Evolutionary conservation across 2,797 vertebrate genomes (phyloP).

Genomic region (Sebastes vulpes): DNA sequence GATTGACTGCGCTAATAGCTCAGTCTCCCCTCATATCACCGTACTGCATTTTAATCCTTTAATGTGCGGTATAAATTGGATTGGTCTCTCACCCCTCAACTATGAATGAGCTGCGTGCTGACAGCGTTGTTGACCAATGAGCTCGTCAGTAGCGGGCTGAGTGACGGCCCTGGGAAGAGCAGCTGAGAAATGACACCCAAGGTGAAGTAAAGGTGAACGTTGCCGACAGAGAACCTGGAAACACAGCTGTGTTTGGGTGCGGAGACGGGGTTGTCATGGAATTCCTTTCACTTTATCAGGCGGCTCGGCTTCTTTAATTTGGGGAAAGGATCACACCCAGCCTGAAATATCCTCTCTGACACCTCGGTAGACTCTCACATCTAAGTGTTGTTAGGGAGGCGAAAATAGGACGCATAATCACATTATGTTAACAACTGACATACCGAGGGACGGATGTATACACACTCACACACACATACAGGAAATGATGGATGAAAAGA

Average conservation of each 20-base stretch:
- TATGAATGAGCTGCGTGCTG: slow-evolving; percentile 36
- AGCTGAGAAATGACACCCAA: slow-evolving; percentile 50
- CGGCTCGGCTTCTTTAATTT: slow-evolving; percentile 43
- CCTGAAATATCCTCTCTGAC: slow-evolving; percentile 73
- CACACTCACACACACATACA: background rate
- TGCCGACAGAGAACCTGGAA: slow-evolving; percentile 22
- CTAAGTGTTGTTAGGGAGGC: slow-evolving; percentile 73
- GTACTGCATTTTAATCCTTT: slow-evolving; percentile 71
- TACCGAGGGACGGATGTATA: slow-evolving; percentile 16
- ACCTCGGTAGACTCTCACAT: slow-evolving; percentile 68
- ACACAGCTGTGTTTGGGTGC: slow-evolving; percentile 68
- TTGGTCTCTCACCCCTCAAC: slow-evolving; percentile 47
- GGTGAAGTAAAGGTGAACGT: slow-evolving; percentile 70
- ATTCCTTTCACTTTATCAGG: slow-evolving; percentile 67
- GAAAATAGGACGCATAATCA: slow-evolving; percentile 77
- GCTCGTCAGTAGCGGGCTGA: slow-evolving; percentile 18
- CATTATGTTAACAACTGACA: slow-evolving; percentile 77
- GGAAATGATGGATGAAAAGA: slow-evolving; percentile 13
- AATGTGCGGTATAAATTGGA: slow-evolving; percentile 68
- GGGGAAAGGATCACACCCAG: slow-evolving; percentile 60
- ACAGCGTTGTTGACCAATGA: slow-evolving; percentile 47
- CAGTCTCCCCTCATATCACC: slow-evolving; percentile 42
- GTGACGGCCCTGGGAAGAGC: slow-evolving; percentile 37
- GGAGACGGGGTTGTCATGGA: slow-evolving; percentile 61
- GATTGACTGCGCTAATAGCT: slow-evolving; percentile 63